A percentile compares a stretch with the other conserved stretches of the same genome.
These are phyloP conservation scores for Diplogasteroides magnus DNA, from an alignment of 1,140 invertebrate genomes.

Conservation along the genomic window DNA sequence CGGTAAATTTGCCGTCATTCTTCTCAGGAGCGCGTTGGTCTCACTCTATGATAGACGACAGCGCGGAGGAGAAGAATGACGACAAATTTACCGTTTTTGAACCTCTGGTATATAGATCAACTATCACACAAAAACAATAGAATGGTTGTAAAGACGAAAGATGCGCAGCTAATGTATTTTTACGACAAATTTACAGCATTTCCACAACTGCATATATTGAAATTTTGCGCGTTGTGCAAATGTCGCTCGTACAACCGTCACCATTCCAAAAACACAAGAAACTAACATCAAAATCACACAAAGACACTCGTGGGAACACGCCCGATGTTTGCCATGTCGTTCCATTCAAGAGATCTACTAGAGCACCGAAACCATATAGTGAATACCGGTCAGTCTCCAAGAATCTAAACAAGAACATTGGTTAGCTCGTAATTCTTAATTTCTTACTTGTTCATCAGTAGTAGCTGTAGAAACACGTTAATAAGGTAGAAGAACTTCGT, in stretches of 20 bases:
- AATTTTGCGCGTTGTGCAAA: no score
- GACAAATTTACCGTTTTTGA: no score
- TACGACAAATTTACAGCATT: no score
- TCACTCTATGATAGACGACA: no score
- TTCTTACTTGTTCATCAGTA: slow-evolving; percentile 33
- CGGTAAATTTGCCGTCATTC: no score
- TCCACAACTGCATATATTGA: no score
- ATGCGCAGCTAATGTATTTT: no score
- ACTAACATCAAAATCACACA: slow-evolving; percentile 60
- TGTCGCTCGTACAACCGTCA: no score
- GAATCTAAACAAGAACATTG: slow-evolving; percentile 52
- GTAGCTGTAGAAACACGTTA: slow-evolving; percentile 31
- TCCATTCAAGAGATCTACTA: slow-evolving; percentile 27
- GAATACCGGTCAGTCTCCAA: slow-evolving; percentile 32
- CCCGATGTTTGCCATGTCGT: slow-evolving; percentile 45
- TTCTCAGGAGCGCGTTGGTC: no score
- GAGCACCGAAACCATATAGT: slow-evolving; percentile 33
- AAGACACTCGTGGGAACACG: slow-evolving; percentile 58
- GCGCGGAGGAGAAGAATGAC: no score
- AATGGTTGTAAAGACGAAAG: no score
- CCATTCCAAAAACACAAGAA: no score
- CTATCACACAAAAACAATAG: not conserved
- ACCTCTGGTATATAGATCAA: slow-evolving; percentile 7
- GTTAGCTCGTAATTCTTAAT: slow-evolving; percentile 43
- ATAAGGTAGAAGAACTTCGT: slow-evolving; percentile 33